These are phyloP conservation scores for Adela reaumurella DNA, from an alignment of 2,888 invertebrate species.

Conservation along the genomic window DNA sequence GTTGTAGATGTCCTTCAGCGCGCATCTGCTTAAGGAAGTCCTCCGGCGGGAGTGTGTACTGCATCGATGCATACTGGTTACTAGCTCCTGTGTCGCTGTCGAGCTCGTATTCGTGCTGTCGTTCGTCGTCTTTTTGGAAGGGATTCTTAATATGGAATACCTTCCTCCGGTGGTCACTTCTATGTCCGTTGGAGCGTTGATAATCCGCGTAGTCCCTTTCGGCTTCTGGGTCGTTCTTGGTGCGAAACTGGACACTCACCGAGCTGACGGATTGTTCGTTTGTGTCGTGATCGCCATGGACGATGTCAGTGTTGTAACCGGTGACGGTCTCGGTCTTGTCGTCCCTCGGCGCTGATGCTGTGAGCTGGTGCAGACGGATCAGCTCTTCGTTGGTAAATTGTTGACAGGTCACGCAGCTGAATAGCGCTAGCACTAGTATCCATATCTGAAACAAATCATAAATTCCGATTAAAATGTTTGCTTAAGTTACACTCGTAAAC, in stretches of 20 bases:
- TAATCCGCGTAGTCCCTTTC: constrained; percentile 26
- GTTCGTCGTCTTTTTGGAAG: constrained; percentile 28
- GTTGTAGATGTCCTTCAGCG: constrained; percentile 31
- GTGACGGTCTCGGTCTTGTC: constrained; percentile 30
- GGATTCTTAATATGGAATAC: constrained; percentile 45
- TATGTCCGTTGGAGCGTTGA: constrained; percentile 24
- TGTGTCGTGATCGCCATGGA: constrained; percentile 26
- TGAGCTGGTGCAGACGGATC: constrained; percentile 32
- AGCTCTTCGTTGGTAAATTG: constrained; percentile 37
- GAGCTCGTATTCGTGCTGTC: constrained; percentile 20
- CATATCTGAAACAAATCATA: constrained; percentile 41
- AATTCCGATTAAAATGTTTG: constrained; percentile 13
- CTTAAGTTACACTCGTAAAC: constrained; percentile 13
- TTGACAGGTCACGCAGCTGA: constrained; percentile 31
- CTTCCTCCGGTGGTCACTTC: constrained; percentile 23
- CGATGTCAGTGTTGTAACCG: constrained; percentile 28
- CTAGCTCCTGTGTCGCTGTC: constrained; percentile 43
- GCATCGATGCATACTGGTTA: constrained; percentile 46
- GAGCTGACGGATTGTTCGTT: constrained; percentile 30
- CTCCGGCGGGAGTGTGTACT: constrained; percentile 48
- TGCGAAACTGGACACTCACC: constrained; percentile 30
- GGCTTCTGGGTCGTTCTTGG: constrained; percentile 27
- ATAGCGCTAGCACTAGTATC: constrained; percentile 37
- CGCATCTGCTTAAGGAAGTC: constrained; percentile 44
- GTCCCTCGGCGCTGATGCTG: constrained; percentile 16